Percentiles rank a stretch among this genome's conserved stretches.
Conservation (phyloP, 2,113 vertebrate species). For the Phylloscopus whistleri region DNA sequence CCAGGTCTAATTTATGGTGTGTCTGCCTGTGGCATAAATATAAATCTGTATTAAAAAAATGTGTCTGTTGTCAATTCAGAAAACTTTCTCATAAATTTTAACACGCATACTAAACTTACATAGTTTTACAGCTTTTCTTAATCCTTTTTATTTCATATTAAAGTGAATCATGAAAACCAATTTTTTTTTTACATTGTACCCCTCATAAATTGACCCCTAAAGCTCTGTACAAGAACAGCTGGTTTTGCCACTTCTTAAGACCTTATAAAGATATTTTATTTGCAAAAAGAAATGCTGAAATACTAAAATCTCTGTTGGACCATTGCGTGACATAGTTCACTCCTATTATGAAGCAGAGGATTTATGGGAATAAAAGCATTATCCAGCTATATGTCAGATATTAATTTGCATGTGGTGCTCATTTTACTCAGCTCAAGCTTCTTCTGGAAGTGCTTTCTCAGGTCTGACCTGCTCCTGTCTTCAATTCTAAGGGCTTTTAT, state of each 20-base stretch:
- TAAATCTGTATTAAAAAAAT: neutral
- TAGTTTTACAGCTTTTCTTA: neutral
- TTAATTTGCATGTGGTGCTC: neutral
- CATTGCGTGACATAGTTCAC: neutral
- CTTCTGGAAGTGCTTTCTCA: neutral
- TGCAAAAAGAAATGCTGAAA: neutral
- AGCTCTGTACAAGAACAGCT: neutral
- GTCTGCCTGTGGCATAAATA: neutral
- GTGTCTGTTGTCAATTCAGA: neutral
- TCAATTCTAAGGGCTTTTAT: neutral
- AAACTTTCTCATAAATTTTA: neutral
- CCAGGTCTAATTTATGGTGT: neutral
- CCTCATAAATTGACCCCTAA: neutral
- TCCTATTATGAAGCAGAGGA: neutral
- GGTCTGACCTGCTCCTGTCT: neutral
- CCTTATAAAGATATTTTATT: neutral
- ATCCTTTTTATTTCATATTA: neutral
- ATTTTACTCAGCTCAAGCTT: neutral
- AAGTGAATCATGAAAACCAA: slow-evolving; percentile 3
- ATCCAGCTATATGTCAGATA: neutral
- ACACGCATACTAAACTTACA: neutral
- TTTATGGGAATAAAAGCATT: neutral
- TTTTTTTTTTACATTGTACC: neutral
- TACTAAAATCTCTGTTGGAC: neutral
- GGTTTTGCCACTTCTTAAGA: slow-evolving; percentile 9